Evolutionary conservation across 2,797 vertebrate species (phyloP), one percentile per base, ranked within the genome.

Genomic region (Simalia tracyae): DNA sequence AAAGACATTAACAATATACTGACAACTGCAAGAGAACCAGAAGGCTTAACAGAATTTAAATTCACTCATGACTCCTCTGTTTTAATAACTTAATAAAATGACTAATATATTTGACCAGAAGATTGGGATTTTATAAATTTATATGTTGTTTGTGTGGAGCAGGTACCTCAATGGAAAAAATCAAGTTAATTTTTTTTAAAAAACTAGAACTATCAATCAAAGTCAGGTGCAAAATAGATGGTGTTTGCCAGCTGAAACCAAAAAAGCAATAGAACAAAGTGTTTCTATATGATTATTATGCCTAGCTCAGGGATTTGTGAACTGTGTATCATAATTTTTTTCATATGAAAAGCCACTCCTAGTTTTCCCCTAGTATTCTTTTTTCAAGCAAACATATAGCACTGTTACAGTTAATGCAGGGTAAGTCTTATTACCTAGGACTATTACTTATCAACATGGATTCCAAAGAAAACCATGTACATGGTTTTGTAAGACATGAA

Each of bases 1-100:
- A 90, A 90, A 88, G n/a, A 61, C 46, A 92, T 68, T 81, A 72
- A 88, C 61, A 84, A 84, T 63, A 87, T 89, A 72, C 68, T 42
- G 54, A 89, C 86, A 24, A 76, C 22, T 42, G 36, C 9, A 7
- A 87, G 72, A 88, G 89, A 92, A 54, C 50, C 15, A 81, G 66
- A 26, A 92, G 15, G 59, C 28, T 57, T 87, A 90, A 87, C 9
- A 84, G 46, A 59, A 87, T 63, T 87, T 56, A 72, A 81, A 84
- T 63, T 64, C 24, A 54, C 11, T 64, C 22, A 56, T 54, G 54
- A 63, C 50, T 15, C 22, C n/a, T 46, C 76, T 59, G 31, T 61
- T 86, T 28, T 68, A 60, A 59, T 57, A 42, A 57, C 12, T 46
- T 72, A 42, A 84, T 63, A 64, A 84, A 64, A 84, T 22, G 56